Evolutionary conservation across 1,140 invertebrate species (phyloP), one percentile per base, ranked within the genome.

Genomic region (Bicyclus anynana): DNA sequence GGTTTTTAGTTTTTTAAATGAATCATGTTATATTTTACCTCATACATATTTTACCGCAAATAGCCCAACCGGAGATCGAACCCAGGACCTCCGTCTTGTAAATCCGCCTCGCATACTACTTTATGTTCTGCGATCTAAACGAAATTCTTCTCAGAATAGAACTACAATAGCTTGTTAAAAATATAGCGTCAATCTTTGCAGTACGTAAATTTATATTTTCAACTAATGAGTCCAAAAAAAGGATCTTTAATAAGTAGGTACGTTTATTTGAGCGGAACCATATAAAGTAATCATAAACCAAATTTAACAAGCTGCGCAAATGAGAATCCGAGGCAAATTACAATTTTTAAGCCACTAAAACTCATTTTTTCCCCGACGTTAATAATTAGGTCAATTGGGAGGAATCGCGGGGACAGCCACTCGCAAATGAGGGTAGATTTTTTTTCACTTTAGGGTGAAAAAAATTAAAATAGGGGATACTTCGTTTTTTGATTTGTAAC

Each of bases 341-440:
- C 27, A 54, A 35, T 35, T 54, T 53, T 54, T 42, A 44, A 58
- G 17, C 48, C 33, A 13, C 47, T 51, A 56, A 50, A 62, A 62
- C 38, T 52, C 51, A 62, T 55, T 61, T 62, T 62, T 47, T 55
- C 44, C 37, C 33, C 59, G 48, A 62, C 59, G 49, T 27, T 46
- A 17, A 55, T 57, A 62, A 62, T 62, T 57, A 52, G 59, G 59
- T 62, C 53, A 62, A 57, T 62, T 62, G 49, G 33, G 40, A 62
- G 54, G 51, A 62, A 57, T 62, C 44, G 53, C 37, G 53, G 52
- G 42, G 42, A 52, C 53, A 37, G 40, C 48, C 49, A 52, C 42
- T 46, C 42, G 29, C 21, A 29, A 62, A 55, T 55, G 59, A 62
- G 59, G 49, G 53, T 62, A 29, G 40, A 52, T 57, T 59, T 47